A percentile compares a stretch with the other conserved stretches of the same genome.
phyloP scores from a whole-genome alignment of 2,888 invertebrate species.

The Monochamus alternatus region DNA sequence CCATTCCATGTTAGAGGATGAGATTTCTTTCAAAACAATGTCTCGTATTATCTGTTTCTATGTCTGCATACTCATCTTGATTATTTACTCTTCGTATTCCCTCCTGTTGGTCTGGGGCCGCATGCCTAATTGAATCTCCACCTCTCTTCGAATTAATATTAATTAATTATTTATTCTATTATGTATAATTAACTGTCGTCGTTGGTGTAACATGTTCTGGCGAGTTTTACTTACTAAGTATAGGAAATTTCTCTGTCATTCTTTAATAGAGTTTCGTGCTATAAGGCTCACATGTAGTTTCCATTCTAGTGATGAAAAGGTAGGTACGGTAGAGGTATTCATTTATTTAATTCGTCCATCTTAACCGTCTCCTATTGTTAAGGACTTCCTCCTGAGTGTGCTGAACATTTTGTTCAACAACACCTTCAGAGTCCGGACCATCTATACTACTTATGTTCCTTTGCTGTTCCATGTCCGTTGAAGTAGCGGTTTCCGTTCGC shows the following conservation, averaged over 20 bases:
- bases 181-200: not conserved
- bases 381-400: not conserved
- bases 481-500: not conserved
- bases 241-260: too few relatives aligned
- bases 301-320: not conserved
- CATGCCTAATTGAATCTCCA: too few relatives aligned
- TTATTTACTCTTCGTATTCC: too few relatives aligned
- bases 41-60: too few relatives aligned
- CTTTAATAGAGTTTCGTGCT: not conserved
- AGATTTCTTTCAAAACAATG: too few relatives aligned
- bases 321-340: not conserved
- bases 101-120: too few relatives aligned
- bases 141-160: too few relatives aligned
- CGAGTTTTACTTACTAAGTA: not conserved
- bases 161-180: not conserved
- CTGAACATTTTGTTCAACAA: not conserved
- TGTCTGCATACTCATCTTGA: too few relatives aligned
- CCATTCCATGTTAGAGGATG: too few relatives aligned
- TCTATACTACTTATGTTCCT: not conserved
- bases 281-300: not conserved
- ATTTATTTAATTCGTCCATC: not conserved
- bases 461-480: not conserved
- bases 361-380: not conserved
- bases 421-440: not conserved
- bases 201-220: not conserved